Conservation (phyloP, 2,113 vertebrate species). For the Perognathus longimembris region DNA sequence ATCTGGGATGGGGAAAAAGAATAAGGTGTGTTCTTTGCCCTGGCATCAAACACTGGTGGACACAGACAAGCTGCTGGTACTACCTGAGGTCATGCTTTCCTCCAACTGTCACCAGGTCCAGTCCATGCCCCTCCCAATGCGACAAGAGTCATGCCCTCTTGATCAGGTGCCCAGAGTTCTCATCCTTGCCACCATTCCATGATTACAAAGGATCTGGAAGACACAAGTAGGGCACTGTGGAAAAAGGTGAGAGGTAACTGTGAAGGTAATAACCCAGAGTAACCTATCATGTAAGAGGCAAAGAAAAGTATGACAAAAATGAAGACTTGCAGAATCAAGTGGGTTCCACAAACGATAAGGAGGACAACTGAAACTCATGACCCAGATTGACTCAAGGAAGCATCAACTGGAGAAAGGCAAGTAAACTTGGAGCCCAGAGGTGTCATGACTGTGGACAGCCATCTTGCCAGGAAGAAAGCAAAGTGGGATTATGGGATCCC, state of each 20-base stretch:
- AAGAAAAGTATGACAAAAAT: neutral
- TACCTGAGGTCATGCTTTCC: neutral
- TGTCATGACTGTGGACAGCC: neutral
- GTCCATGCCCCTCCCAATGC: neutral
- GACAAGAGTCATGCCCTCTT: slow-evolving; percentile 18
- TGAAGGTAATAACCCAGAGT: neutral
- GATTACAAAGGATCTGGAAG: slow-evolving; percentile 4
- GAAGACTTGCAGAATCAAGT: neutral
- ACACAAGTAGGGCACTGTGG: neutral
- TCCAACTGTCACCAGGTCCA: neutral
- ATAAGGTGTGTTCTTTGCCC: neutral
- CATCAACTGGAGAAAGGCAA: neutral
- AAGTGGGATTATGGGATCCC: neutral
- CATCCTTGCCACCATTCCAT: neutral
- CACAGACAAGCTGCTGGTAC: neutral
- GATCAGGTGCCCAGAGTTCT: neutral
- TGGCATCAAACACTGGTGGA: neutral
- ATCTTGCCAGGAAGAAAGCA: neutral
- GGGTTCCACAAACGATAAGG: neutral
- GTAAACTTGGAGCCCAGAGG: neutral
- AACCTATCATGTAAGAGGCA: neutral
- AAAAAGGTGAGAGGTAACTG: neutral
- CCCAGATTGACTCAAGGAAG: neutral
- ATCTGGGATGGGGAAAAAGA: neutral
- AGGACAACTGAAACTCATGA: neutral